Evolutionary conservation across 2,113 vertebrate species (phyloP), one percentile per base, ranked within the genome.

Genomic region (Ptilorrhoa leucosticta): DNA sequence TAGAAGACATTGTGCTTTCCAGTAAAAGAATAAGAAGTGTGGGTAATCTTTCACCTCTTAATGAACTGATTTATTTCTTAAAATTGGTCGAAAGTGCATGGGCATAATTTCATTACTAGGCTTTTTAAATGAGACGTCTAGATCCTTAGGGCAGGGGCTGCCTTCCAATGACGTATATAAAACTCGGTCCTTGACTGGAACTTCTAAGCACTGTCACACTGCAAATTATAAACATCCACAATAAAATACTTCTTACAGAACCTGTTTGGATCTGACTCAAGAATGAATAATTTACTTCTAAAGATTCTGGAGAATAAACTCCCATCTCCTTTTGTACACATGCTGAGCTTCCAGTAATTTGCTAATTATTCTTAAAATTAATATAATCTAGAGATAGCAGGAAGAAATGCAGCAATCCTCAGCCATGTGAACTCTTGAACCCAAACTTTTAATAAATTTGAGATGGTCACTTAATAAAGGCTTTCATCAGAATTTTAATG

Each of bases 331-430:
- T 60, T 60, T 77, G 51, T 63, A 66, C 35, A 88, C 50, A 65
- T n/a, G 17, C 35, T 58, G 33, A 77, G 13, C 27, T 94, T 88
- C 75, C 63, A 95, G 47, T 81, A 71, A 73, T 80, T 63, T 83
- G 9, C 15, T 88, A 91, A 86, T 69, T 93, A 54, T 40, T 96
- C 45, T 80, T 86, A 50, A 91, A 95, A 85, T 89, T 51, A 82
- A 40, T 5, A 3, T 31, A 60, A 1, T 54, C 37, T 76, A 33
- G 53, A 76, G 16, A n/a, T 33, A 61, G 15, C 47, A 83, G 54
- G 58, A 70, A 91, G 87, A 83, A 42, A 58, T 35, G 24, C 33
- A 71, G 19, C 23, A 80, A 24, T 19, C 13, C 65, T 76, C 11
- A 33, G 50, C 57, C 33, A 69, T 20, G 16, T 50, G 63, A 83